Conservation (phyloP, 2,797 vertebrate species). For the Masticophis lateralis region DNA sequence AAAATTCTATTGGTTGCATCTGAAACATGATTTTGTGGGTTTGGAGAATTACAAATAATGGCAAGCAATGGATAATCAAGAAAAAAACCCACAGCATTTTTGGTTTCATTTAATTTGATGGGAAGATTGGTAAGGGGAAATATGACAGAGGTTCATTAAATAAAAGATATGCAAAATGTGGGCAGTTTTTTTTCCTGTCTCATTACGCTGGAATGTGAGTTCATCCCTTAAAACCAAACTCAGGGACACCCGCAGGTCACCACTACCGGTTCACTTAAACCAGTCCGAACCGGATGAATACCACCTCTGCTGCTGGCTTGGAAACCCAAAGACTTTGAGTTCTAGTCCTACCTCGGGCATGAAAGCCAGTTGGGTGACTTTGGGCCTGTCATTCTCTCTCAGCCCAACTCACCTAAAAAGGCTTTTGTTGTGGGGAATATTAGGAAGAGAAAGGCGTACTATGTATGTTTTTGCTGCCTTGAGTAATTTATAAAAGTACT, state of each 20-base stretch:
- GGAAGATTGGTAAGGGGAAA: not conserved
- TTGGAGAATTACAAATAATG: not conserved
- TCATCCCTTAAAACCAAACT: not conserved
- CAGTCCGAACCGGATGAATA: too few relatives aligned
- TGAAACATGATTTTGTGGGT: not conserved
- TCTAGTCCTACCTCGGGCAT: not conserved
- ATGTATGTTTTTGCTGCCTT: not conserved
- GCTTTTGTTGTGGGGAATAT: not conserved
- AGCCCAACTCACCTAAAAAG: not conserved
- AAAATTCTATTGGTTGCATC: not conserved
- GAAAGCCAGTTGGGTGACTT: not conserved
- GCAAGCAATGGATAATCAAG: not conserved
- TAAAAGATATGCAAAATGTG: not conserved
- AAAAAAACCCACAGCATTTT: not conserved
- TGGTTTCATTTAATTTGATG: not conserved
- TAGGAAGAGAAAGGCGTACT: not conserved
- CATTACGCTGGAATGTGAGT: not conserved
- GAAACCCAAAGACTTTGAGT: not conserved
- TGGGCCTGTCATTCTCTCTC: not conserved
- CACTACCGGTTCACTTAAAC: too few relatives aligned
- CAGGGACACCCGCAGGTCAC: not conserved
- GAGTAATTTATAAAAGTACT: not conserved
- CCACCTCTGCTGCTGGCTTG: not conserved
- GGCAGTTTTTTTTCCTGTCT: not conserved
- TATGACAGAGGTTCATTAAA: not conserved